Evolutionary conservation across 2,888 invertebrate genomes (phyloP), one percentile per base, ranked within the genome.

Genomic region (Lasius platythorax): DNA sequence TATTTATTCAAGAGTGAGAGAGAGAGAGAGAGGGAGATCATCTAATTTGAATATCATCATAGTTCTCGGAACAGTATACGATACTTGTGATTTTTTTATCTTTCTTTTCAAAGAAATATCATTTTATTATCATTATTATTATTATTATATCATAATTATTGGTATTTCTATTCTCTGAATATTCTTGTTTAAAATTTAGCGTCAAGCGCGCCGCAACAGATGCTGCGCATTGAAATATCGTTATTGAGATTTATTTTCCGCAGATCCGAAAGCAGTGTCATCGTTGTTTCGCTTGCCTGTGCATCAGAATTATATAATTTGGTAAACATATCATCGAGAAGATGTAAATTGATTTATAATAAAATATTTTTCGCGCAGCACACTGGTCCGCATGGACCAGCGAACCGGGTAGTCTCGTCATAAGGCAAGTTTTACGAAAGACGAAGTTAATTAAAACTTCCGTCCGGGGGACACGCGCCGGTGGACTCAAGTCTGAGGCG

Each of bases 371-470:
- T 0, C n/a, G 6, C 56, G 37, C 33, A 23, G 4, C 9, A 1
- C 18, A 12, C 11, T 28, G 53, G 18, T 30, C 43, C 56, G 15
- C 43, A 37, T 11, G 46, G 23, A 50, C 33, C 5, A n/a, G 15
- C 61, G 40, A 11, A 18, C 5, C 40, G 56, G 30, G 6, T 28
- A 63, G 37, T 50, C 28, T 18, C 18, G 18, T 43, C 28, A 8
- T 33, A 56, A 56, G 9, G 6, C 8, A 81, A 63, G 61, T 73
- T 72, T 81, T 63, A 61, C 61, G 73, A 46, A 72, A 61, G 46
- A 37, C 37, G n/a, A 46, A 73, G 79, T 81, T 81, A 81, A 81
- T 81, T 81, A 81, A 81, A 81, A 81, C 79, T 81, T 81, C 61
- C 72, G 46, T 72, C 8, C 28, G 18, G 12, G 37, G 46, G 33